A percentile compares a stretch with the other conserved stretches of the same genome.
These are phyloP conservation scores for Tragulus kanchil DNA, from an alignment of 2,113 vertebrate species.

Conservation along the genomic window DNA sequence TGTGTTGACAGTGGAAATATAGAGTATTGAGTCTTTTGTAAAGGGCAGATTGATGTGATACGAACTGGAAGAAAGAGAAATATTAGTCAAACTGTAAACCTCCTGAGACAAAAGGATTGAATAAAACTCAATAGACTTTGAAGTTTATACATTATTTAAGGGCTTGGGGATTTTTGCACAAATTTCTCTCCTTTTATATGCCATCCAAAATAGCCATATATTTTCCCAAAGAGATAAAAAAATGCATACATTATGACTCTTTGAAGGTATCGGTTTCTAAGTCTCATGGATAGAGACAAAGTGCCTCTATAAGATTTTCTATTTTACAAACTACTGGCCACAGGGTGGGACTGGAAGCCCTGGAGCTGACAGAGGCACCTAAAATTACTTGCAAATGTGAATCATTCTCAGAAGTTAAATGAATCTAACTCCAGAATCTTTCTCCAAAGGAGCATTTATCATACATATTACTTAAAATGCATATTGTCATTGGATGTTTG, in stretches of 20 bases:
- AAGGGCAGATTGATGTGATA: conserved; percentile 49
- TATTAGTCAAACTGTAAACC: background rate
- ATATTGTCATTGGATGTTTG: background rate
- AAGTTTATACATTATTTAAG: conserved; percentile 59
- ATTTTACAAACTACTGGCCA: background rate
- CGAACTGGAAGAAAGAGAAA: conserved; percentile 43
- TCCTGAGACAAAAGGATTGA: conserved; percentile 45
- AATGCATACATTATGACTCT: background rate
- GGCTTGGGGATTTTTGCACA: background rate
- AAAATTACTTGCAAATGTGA: background rate
- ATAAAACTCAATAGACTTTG: conserved; percentile 44
- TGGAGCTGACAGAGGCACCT: background rate
- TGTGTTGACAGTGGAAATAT: background rate
- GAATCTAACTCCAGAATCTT: background rate
- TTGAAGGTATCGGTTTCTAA: conserved; percentile 11
- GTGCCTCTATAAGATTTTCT: background rate
- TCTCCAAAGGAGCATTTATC: background rate
- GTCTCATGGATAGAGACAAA: background rate
- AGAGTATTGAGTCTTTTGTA: background rate
- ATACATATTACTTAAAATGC: background rate
- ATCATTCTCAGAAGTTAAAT: background rate
- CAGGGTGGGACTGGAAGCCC: background rate
- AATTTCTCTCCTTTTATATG: background rate
- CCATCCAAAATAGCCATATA: conserved; percentile 33
- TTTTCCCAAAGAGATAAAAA: conserved; percentile 41